Evolutionary conservation across 2,797 vertebrate species (phyloP), one percentile per base, ranked within the genome.

Genomic region (Pterois miles): DNA sequence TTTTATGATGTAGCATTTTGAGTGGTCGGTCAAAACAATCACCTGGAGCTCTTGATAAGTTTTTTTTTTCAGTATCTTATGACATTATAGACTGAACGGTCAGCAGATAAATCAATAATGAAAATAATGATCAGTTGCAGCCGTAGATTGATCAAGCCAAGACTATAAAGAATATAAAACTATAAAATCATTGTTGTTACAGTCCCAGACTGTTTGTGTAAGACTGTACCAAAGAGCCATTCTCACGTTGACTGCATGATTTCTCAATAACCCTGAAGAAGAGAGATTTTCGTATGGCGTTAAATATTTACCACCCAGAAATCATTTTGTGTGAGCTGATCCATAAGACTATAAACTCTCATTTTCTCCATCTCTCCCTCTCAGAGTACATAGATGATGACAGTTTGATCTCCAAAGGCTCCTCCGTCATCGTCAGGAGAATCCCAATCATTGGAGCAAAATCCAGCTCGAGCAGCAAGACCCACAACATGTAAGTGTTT

Each of bases 391-490:
- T 95, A 3, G 97, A 97, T 57, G 96, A 97, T 43, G 95, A 91
- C 20, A 95, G 94, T 31, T 90, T 95, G 65, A 97, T 99, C 86
- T 94, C 96, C n/a, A 99, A 97, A 95, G 98, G 98, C 81, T 97
- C 96, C 5, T 98, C 97, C 0, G 97, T 99, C 75, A 98, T 99
- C 82, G 95, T 99, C 71, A 95, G 97, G 92, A 96, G 98, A 85
- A 97, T 99, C 88, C 98, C 98, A 22, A 94, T 96, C 88, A 95
- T 94, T 74, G 97, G 97, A 86, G 96, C 93, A 54, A 97, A 96
- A 87, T 93, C 97, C 60, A 91, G 96, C 74, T 93, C 96, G 36
- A 96, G 94, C 95, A 96, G 94, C 95, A 99, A 98, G 94, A 97
- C 94, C 74, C 96, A 94, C 65, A 94, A 96, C 79, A 96, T 93